Evolutionary conservation across 2,113 vertebrate genomes (phyloP), one percentile per base, ranked within the genome.

Genomic region (Rutilus rutilus): DNA sequence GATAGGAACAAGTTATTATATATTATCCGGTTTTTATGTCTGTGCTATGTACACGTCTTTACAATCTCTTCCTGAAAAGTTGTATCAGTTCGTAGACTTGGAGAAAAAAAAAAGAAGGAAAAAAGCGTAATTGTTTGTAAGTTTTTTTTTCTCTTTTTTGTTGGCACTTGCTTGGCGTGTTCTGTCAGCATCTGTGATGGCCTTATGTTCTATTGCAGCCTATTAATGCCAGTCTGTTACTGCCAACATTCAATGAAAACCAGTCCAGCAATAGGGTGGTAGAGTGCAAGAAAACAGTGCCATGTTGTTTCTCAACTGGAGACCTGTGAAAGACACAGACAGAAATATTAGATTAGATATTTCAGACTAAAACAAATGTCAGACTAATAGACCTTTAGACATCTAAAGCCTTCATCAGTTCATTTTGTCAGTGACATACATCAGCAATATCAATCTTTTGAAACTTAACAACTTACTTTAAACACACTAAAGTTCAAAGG

Each of bases 21-120:
- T 99, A 99, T 98, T 98, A 99, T 98, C 97, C 96, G 90, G 97
- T 96, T 98, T 91, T 82, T 95, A 96, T 95, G 97, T 97, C 93
- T 97, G 97, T 97, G 96, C 97, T 99, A 99, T 99, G 95, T 99
- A 99, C 98, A 99, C 92, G 94, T 99, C 97, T 99, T 98, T 99
- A 99, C 97, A 99, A 97, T 97, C 93, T 97, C 96, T 97, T 99
- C 97, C 98, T 98, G 97, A 98, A 99, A 95, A 52, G 96, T 97
- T 97, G 96, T 97, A 98, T 96, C 97, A 98, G 97, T 99, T 97
- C 97, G 95, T 96, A 96, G 96, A 96, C 96, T 97, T 96, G 94
- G 94, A 96, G 83, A 73, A 89, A 75, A 91, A 65, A 67, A 67
- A 67, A 33, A 39, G 11, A 39, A 39, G 92, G 92, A 97, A 88